Percentiles rank a stretch among this genome's conserved stretches.
Conservation (phyloP, 2,113 vertebrate species). For the Etheostoma cragini region DNA sequence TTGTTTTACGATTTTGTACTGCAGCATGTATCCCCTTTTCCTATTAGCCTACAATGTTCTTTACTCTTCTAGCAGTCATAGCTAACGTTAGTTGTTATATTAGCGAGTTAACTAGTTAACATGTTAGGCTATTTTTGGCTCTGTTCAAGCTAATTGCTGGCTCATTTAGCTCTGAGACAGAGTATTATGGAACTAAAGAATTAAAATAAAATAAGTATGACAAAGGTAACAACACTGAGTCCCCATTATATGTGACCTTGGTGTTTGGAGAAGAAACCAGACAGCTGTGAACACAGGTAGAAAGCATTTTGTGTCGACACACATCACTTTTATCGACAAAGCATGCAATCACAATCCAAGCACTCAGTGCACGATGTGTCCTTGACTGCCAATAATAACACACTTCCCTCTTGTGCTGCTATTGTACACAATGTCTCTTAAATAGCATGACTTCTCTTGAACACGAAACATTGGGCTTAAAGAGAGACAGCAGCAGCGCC, state of each 20-base stretch:
- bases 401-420: background rate
- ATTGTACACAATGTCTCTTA: background rate
- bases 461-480: background rate
- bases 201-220: background rate
- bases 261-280: background rate
- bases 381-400: slow-evolving; percentile 6
- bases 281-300: too few relatives aligned
- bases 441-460: background rate
- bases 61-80: too few relatives aligned
- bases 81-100: too few relatives aligned
- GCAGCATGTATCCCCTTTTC: too few relatives aligned
- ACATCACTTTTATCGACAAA: background rate
- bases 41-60: too few relatives aligned
- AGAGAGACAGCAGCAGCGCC: slow-evolving; percentile 59
- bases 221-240: background rate
- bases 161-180: too few relatives aligned
- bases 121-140: too few relatives aligned
- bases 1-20: too few relatives aligned
- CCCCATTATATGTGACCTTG: too few relatives aligned
- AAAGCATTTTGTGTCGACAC: background rate
- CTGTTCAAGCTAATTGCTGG: too few relatives aligned
- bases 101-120: too few relatives aligned
- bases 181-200: background rate
- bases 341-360: background rate
- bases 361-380: background rate